Percentiles rank a stretch among this genome's conserved stretches.
phyloP scores from a whole-genome alignment of 2,113 vertebrate genomes.

The Dendrocopos noguchii region DNA sequence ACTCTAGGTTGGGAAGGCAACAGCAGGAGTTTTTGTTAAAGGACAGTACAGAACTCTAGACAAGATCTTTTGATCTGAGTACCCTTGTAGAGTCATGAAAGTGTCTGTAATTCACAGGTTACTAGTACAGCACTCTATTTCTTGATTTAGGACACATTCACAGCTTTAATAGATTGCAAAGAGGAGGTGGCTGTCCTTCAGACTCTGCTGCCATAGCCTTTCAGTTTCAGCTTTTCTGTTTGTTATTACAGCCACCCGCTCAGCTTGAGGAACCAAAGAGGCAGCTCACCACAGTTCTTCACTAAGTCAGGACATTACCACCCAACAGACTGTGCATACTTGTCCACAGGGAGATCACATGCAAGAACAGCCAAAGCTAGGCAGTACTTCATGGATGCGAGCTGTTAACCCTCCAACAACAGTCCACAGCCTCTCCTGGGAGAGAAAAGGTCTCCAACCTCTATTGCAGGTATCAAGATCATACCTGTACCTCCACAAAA shows the following conservation, averaged over 20 bases:
- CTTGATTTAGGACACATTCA: background rate
- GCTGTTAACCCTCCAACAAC: background rate
- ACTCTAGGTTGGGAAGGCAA: too few species aligned
- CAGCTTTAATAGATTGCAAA: background rate
- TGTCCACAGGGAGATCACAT: rapidly evolving
- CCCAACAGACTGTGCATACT: background rate
- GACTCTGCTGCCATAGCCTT: background rate
- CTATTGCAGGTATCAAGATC: background rate
- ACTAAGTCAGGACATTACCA: background rate
- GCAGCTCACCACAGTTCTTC: background rate
- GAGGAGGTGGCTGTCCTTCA: too few species aligned
- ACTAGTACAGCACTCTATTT: rapidly evolving
- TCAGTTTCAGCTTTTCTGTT: background rate
- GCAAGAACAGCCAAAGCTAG: background rate
- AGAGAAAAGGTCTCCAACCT: background rate
- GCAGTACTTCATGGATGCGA: rapidly evolving
- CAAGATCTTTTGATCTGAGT: background rate
- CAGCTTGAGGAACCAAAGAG: background rate
- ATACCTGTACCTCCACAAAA: background rate
- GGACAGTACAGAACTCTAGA: background rate
- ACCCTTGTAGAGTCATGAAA: background rate
- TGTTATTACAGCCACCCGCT: background rate
- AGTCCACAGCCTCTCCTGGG: background rate
- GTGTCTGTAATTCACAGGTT: background rate
- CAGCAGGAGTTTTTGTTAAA: background rate